Evolutionary conservation across 2,113 vertebrate species (phyloP), one percentile per base, ranked within the genome.

Genomic region (Micronycteris hirsuta): DNA sequence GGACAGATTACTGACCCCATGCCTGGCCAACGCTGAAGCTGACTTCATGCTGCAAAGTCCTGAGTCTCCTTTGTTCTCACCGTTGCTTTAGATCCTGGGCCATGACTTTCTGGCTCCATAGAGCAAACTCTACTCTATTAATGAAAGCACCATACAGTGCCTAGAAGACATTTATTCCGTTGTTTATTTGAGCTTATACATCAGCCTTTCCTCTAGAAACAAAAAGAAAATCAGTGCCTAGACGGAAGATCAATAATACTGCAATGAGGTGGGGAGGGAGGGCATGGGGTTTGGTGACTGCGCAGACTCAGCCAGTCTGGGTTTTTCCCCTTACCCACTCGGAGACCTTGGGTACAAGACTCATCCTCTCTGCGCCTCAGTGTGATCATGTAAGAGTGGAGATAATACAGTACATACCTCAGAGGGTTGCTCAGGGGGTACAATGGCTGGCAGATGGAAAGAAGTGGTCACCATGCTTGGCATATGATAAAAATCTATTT

Each of bases 251-350:
- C 47, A 24, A 54, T 49, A 67, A 47, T 8, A 31, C 14, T 26
- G 14, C 26, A 71, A 4, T 3, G 67, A 70, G 36, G 68, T 7
- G 22, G 20, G 68, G 26, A 17, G 56, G 12, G 33, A 38, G 31
- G 41, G 33, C 54, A 63, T 2, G 24, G 26, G 31, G 4, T 20
- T 5, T 1, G 10, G 36, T 10, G 7, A 49, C 10, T 5, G 1
- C 12, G 26, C 0, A 14, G 33, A 38, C 36, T 7, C n/a, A 2
- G 5, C 9, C 22, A 49, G 47, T 14, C 26, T 43, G 12, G 7
- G 61, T 63, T 38, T 56, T 58, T 47, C 8, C 52, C 47, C 7
- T 33, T 16, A 14, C 36, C 28, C 38, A 56, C 19, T 31, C 16
- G 24, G 33, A 20, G 17, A 41, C 4, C 8, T 49, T 43, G 4